Evolutionary conservation across 2,797 vertebrate species (phyloP), one percentile per base, ranked within the genome.

Genomic region (Clarias platycephalus): DNA sequence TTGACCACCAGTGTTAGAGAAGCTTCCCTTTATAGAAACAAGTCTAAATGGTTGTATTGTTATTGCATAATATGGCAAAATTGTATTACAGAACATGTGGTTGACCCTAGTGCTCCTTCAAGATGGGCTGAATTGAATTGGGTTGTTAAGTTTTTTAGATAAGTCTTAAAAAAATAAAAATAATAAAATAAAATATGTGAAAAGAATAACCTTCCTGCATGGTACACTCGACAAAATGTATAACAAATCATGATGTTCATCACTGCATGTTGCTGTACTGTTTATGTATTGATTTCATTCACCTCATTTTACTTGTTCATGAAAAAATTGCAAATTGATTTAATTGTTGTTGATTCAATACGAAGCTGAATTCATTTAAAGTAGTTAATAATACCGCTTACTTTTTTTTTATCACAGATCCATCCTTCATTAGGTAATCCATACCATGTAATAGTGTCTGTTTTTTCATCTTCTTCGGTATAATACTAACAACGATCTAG

Each of bases 401-500:
- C 9, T 62, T 44, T n/a, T 34, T 24, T 37, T 37, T 37, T 5
- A 60, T 13, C 13, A 15, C 22, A 40, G 20, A 78, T 58, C 55
- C 26, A 76, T 53, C 20, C 82, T 84, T 91, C 8, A 10, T 22
- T 58, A 34, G 31, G 20, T 34, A 58, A 76, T 75, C 49, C 28
- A 28, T 12, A 58, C 13, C 26, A 76, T 58, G 74, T 26, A 49
- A 53, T 26, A 5, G 1, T 76, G 53, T 4, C 16, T 9, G 8
- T 31, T 49, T 26, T 24, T 53, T 60, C 3, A 3, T 31, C 16
- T 20, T 24, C 9, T 16, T 74, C 44, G 20, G 44, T 49, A 44
- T 49, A 72, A 49, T 49, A 66, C 86, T 92, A 80, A 86, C 83
- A 90, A 88, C 91, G n/a, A 49, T 53, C 91, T 93, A 92, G 81